Evolutionary conservation across 2,888 invertebrate species (phyloP).

Genomic region (Cheiracanthium punctorium): DNA sequence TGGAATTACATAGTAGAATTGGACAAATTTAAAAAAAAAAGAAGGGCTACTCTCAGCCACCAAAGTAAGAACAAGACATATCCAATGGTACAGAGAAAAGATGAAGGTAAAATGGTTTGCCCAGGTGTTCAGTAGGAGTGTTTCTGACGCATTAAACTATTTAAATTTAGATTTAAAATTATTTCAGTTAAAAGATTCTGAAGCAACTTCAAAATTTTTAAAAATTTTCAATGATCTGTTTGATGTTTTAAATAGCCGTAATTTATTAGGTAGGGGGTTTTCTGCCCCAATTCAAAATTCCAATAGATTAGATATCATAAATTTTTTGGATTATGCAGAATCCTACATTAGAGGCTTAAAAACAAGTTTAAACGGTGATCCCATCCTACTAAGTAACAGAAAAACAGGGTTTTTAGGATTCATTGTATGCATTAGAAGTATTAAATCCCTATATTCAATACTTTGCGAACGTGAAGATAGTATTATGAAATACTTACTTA

Average conservation of each 20-base stretch:
- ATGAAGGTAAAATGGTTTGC: conserved; percentile 33
- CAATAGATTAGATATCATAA: not conserved
- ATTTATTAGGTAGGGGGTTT: conserved; percentile 3
- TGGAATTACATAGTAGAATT: conserved; percentile 16
- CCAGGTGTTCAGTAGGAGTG: conserved; percentile 18
- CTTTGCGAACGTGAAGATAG: not conserved
- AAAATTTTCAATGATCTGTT: not conserved
- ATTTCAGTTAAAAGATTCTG: conserved; percentile 13
- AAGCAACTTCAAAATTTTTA: conserved; percentile 14
- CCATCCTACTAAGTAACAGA: not conserved
- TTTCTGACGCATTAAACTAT: conserved; percentile 28
- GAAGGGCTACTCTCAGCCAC: conserved; percentile 27
- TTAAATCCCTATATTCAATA: not conserved
- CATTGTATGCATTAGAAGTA: not conserved
- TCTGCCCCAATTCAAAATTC: not conserved
- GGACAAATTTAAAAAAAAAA: conserved; percentile 5
- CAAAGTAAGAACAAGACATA: conserved; percentile 19
- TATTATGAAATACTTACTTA: not conserved
- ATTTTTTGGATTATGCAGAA: not conserved
- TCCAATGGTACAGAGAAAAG: conserved; percentile 11
- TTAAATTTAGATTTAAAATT: conserved; percentile 17
- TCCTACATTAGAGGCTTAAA: conserved; percentile 3
- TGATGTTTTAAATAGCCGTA: conserved; percentile 1
- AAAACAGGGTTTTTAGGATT: not conserved
- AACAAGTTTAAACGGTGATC: not conserved